Evolutionary conservation across 2,888 invertebrate genomes (phyloP).

Genomic region (Spodoptera littoralis): DNA sequence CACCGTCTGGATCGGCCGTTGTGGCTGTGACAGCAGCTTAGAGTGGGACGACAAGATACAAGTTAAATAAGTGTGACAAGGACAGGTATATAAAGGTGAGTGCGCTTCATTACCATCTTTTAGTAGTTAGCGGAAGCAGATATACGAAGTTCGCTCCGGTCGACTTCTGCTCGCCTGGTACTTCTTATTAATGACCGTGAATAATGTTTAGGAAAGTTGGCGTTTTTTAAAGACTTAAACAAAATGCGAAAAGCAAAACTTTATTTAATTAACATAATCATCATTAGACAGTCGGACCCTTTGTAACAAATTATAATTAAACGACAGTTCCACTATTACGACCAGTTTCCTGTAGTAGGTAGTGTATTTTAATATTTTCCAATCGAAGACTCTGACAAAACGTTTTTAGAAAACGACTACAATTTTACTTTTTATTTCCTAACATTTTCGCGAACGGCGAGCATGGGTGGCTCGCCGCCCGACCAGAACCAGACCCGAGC

Average conservation of each 20-base stretch:
- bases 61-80: conserved; percentile 51
- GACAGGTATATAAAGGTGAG: conserved; percentile 78
- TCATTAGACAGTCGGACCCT: no score
- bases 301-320: no score
- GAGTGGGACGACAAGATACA: conserved; percentile 64
- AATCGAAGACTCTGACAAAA: no score
- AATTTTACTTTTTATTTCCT: neutral
- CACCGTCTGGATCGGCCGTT: conserved; percentile 85
- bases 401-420: no score
- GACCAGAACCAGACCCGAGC: no score
- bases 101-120: conserved; percentile 86
- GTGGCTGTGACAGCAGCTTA: conserved; percentile 82
- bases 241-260: no score
- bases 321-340: no score
- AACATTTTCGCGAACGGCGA: neutral
- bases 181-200: conserved; percentile 80
- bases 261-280: no score
- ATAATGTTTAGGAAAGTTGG: conserved; percentile 64
- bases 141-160: conserved; percentile 82
- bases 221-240: conserved; percentile 48
- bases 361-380: no score
- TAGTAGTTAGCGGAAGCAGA: conserved; percentile 84
- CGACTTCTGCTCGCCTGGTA: conserved; percentile 80
- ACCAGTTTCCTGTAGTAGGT: no score
- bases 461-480: no score